phyloP scores from a whole-genome alignment of 2,797 vertebrate species.

The Gallinago nigripennis region DNA sequence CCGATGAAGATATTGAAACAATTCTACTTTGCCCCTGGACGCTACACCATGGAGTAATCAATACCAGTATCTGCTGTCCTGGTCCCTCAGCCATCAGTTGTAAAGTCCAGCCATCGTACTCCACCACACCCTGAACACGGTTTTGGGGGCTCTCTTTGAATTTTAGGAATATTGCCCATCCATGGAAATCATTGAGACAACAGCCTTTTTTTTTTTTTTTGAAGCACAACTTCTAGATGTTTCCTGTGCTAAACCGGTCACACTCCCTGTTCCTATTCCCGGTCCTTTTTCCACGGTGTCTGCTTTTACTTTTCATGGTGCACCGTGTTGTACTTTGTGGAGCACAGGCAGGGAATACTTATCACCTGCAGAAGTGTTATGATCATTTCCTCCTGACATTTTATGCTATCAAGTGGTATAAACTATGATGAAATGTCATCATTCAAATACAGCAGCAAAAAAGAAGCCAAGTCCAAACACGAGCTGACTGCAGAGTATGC shows the following conservation, averaged over 20 bases:
- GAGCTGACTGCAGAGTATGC: not conserved
- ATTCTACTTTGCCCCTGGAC: not conserved
- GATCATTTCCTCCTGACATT: conserved; percentile 71
- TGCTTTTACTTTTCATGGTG: not conserved
- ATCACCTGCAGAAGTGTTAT: conserved; percentile 53
- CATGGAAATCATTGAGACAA: not conserved
- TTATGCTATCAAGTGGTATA: conserved; percentile 42
- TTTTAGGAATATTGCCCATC: not conserved
- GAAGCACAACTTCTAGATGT: not conserved
- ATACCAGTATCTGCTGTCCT: not conserved
- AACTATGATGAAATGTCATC: conserved; percentile 59
- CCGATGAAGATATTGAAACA: not conserved
- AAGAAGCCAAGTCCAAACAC: not conserved
- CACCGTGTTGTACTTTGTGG: not conserved
- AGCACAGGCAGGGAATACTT: conserved; percentile 50
- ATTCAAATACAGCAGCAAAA: conserved; percentile 60
- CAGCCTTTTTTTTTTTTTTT: not conserved
- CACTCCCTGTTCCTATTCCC: not conserved
- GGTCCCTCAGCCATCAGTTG: fast-evolving
- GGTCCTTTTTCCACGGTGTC: not conserved
- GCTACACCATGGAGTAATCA: not conserved
- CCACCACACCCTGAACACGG: not conserved
- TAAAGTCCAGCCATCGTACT: fast-evolving
- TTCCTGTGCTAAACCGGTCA: not conserved
- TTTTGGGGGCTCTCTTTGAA: not conserved